These are phyloP conservation scores for Thyatira batis DNA, from an alignment of 2,888 invertebrate genomes.

Conservation along the genomic window DNA sequence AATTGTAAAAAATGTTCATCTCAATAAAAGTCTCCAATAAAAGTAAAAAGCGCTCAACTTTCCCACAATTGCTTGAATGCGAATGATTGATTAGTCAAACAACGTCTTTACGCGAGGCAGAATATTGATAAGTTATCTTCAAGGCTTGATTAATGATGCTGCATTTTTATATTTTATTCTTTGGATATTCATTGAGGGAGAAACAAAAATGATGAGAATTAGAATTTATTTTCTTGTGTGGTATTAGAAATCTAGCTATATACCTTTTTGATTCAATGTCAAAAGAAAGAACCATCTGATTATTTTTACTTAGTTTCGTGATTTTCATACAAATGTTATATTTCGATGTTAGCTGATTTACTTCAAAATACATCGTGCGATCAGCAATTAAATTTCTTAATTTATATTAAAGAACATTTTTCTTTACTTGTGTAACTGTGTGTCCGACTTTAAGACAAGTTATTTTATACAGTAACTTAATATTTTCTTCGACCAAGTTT, in stretches of 20 bases:
- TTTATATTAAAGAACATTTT: no score
- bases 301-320: no score
- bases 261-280: background rate
- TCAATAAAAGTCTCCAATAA: background rate
- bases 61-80: background rate
- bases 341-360: no score
- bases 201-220: background rate
- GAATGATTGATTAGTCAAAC: constrained; percentile 6
- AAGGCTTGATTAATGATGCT: constrained; percentile 3
- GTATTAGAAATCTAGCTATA: background rate
- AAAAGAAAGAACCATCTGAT: background rate
- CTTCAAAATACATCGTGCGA: no score
- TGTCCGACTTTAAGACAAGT: no score
- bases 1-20: background rate
- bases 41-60: background rate
- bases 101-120: constrained; percentile 1
- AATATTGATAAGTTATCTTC: constrained; percentile 5
- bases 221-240: background rate
- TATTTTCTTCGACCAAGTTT: background rate
- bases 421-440: no score
- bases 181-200: background rate
- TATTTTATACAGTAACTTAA: no score
- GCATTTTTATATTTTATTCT: constrained; percentile 1
- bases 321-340: no score
- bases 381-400: no score